phyloP scores from a whole-genome alignment of 2,888 invertebrate species.

The Cryptocephalus primarius region DNA sequence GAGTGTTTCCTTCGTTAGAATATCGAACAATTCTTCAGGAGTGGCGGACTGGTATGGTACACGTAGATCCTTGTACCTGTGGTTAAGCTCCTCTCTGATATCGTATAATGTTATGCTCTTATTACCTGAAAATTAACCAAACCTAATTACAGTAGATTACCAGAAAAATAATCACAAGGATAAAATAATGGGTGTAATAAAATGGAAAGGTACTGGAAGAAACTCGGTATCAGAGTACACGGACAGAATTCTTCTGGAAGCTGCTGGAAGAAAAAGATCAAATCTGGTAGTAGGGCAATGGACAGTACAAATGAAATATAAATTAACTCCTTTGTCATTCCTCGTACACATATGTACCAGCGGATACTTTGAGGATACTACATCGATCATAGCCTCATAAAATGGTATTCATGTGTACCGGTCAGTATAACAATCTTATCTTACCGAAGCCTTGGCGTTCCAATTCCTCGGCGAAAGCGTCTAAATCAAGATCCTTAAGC shows the following conservation, averaged over 20 bases:
- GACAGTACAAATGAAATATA: too few species aligned
- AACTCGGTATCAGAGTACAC: too few species aligned
- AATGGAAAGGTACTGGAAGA: too few species aligned
- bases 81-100: constrained; percentile 89
- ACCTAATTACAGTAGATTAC: background rate
- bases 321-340: too few species aligned
- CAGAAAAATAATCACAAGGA: background rate
- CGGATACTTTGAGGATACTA: too few species aligned
- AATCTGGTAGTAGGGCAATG: too few species aligned
- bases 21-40: constrained; percentile 83
- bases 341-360: too few species aligned
- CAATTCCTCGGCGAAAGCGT: constrained; percentile 96
- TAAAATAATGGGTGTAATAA: too few species aligned
- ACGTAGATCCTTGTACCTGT: constrained; percentile 84
- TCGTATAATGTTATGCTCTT: constrained; percentile 94
- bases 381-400: too few species aligned
- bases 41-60: constrained; percentile 66
- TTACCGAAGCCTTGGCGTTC: constrained; percentile 71
- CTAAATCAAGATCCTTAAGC: constrained; percentile 90
- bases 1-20: constrained; percentile 92
- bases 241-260: too few species aligned
- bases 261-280: too few species aligned
- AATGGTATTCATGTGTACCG: too few species aligned
- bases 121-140: constrained; percentile 42
- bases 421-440: constrained; percentile 1